Conservation (phyloP, 2,888 invertebrate genomes). For the Lasioglossum oenotherae region DNA sequence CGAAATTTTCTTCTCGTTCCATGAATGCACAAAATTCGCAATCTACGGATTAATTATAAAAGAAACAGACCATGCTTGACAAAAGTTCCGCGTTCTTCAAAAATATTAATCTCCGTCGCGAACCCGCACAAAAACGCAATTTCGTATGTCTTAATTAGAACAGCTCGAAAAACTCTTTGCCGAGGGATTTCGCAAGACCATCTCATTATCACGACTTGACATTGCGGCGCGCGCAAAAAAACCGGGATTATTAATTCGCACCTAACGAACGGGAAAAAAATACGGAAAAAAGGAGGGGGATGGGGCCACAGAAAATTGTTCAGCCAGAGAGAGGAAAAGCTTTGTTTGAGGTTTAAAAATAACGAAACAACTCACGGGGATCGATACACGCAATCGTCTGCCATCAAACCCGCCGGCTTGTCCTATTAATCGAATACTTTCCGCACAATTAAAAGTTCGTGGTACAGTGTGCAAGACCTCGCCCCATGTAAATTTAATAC, state of each 20-base stretch:
- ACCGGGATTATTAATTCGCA: constrained; percentile 8
- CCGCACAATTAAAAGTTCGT: constrained; percentile 75
- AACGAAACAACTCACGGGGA: constrained; percentile 38
- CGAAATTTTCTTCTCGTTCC: not conserved
- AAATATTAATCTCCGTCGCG: not conserved
- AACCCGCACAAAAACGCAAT: not conserved
- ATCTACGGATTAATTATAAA: not conserved
- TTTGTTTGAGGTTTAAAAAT: constrained; percentile 34
- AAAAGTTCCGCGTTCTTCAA: not conserved
- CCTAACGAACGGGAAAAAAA: not conserved
- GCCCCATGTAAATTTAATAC: constrained; percentile 73
- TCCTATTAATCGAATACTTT: constrained; percentile 77
- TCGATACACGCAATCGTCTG: constrained; percentile 44
- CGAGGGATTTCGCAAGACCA: not conserved
- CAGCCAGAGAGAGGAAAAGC: not conserved
- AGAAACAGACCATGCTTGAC: not conserved
- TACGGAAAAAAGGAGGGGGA: not conserved
- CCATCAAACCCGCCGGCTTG: constrained; percentile 50
- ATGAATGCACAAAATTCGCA: not conserved
- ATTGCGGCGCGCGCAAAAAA: not conserved
- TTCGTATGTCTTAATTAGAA: not conserved
- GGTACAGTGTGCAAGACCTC: constrained; percentile 52
- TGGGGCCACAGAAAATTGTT: not conserved
- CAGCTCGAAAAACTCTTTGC: not conserved
- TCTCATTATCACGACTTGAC: not conserved